Base-by-base conservation (phyloP, 2,888 invertebrate genomes). In the Clostera curtula region DNA sequence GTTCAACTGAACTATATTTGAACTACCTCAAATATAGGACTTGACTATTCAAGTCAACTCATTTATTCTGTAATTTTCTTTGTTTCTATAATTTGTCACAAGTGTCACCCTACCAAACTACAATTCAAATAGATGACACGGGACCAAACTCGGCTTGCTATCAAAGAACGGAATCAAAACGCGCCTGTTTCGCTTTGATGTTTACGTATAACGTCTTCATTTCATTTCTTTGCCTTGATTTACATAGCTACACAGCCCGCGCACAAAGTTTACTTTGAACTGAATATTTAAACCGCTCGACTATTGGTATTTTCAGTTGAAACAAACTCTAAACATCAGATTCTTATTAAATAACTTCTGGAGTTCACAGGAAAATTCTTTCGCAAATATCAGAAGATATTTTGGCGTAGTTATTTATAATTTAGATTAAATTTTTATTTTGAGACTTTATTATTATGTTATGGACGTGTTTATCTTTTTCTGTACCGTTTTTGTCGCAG, bases 121-220 rank as follows among this genome's bases (percentile, higher is more conserved):
- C 24, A n/a, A 51, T 56, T 38, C 56, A 74, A 75, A 76, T 75
- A 74, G 68, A 63, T 40, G 54, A 50, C 53, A 49, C 49, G 61
- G 42, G 53, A 57, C 64, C n/a, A 52, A 56, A 59, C 55, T 59
- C 55, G 36, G 47, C 42, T 50, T 44, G 60, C 63, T 76, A 79
- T 79, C 73, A 77, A 74, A 75, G 68, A 64, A 67, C 58, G 54
- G 69, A 65, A 73, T 77, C 71, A 68, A 69, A 72, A 69, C 60
- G 47, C 55, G 61, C 53, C 52, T 44, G 55, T 45, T 43, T 46
- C 46, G 56, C 73, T 80, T 79, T 80, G 77, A 79, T 62, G 75
- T 76, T 60, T 58, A 62, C 63, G 63, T 61, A 60, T 60, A 59
- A 62, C 66, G 60, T 65, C 61, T 57, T 58, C 56, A 60, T 50